Percentiles rank a stretch among this genome's conserved stretches.
These are phyloP conservation scores for Lordiphosa andalusiaca DNA, from an alignment of 2,888 invertebrate species.

Conservation along the genomic window DNA sequence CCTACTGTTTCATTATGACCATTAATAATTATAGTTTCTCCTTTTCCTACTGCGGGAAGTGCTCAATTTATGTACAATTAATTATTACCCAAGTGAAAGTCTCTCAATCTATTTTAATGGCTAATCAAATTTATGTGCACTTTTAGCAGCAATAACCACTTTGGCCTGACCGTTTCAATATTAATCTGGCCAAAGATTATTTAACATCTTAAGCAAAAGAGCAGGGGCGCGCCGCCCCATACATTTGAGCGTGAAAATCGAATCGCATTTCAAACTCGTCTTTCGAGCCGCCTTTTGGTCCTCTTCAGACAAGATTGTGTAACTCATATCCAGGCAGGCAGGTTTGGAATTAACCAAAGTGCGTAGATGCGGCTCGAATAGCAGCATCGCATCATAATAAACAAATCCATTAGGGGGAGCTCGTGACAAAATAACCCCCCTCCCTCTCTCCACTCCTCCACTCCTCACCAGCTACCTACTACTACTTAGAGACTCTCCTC, in stretches of 20 bases:
- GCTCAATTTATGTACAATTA: constrained; percentile 16
- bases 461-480: constrained; percentile 2
- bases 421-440: background rate
- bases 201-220: constrained; percentile 32
- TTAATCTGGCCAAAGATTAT: constrained; percentile 38
- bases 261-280: background rate
- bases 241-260: constrained; percentile 10
- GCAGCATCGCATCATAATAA: constrained; percentile 12
- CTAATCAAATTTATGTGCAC: constrained; percentile 54
- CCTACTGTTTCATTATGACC: constrained; percentile 12
- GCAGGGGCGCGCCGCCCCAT: constrained; percentile 25
- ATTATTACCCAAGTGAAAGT: constrained; percentile 56
- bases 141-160: constrained; percentile 13
- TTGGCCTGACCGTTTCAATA: constrained; percentile 16
- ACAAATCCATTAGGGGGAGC: constrained; percentile 11
- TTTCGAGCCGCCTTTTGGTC: constrained; percentile 2
- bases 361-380: constrained; percentile 35
- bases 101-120: constrained; percentile 30
- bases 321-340: constrained; percentile 26
- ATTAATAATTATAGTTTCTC: background rate
- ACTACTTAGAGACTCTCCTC: background rate
- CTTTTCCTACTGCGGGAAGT: background rate
- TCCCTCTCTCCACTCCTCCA: background rate
- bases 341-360: constrained; percentile 39
- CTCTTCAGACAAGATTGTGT: constrained; percentile 31